Evolutionary conservation across 2,888 invertebrate genomes (phyloP).

Genomic region (Invenusta paracnida): DNA sequence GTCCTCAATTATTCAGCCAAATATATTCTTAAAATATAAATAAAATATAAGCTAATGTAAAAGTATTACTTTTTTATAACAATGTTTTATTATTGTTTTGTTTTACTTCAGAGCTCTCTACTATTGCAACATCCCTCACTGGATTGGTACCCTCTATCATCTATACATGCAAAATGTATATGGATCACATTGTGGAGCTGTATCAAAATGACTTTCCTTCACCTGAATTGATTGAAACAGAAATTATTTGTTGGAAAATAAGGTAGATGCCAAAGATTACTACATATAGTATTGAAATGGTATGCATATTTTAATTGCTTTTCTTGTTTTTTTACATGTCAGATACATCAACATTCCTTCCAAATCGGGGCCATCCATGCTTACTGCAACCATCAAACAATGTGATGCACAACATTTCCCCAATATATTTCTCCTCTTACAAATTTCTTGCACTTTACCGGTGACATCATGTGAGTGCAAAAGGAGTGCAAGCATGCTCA

Average conservation of each 20-base stretch:
- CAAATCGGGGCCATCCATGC: not conserved
- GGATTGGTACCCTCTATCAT: constrained; percentile 18
- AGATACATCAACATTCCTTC: constrained; percentile 21
- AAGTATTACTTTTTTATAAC: constrained; percentile 24
- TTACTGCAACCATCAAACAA: constrained; percentile 6
- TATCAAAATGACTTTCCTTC: constrained; percentile 11
- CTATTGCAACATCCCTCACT: constrained; percentile 21
- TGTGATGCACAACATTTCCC: not conserved
- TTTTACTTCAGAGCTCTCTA: constrained; percentile 27
- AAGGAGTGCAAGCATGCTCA: not conserved
- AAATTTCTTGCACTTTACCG: not conserved
- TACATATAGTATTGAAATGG: constrained; percentile 15
- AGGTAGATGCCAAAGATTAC: constrained; percentile 6
- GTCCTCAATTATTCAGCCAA: too few relatives aligned
- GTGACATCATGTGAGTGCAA: not conserved
- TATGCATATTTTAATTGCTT: constrained; percentile 5
- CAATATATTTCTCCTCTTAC: not conserved
- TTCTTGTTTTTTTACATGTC: constrained; percentile 1
- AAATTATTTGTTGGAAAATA: not conserved
- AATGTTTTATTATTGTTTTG: constrained; percentile 26
- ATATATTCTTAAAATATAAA: not conserved
- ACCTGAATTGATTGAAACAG: not conserved
- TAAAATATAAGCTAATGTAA: too few relatives aligned
- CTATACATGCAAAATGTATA: constrained; percentile 16
- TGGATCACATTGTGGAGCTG: constrained; percentile 28